Conservation (phyloP, 1,140 invertebrate species). For the Drosophila baimaii region DNA sequence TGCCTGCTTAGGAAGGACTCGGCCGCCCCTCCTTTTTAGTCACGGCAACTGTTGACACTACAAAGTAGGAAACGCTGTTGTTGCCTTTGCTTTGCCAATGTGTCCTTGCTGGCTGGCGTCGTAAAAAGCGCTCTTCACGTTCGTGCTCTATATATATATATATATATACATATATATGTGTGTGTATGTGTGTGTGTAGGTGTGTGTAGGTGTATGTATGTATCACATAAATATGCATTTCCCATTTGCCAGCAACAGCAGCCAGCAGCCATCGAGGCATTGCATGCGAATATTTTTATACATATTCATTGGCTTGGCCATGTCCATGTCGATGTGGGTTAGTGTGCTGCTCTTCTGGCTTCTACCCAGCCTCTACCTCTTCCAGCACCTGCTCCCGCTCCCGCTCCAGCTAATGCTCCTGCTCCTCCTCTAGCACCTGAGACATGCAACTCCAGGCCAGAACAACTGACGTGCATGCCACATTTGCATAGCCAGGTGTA, state of each 20-base stretch:
- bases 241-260: conserved; percentile 44
- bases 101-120: conserved; percentile 55
- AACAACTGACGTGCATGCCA: conserved; percentile 27
- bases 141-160: neutral
- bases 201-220: conserved; percentile 19
- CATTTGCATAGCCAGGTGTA: conserved; percentile 26
- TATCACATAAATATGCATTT: conserved; percentile 74
- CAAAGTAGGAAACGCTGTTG: conserved; percentile 64
- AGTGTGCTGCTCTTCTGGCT: conserved; percentile 36
- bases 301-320: conserved; percentile 65
- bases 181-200: conserved; percentile 7
- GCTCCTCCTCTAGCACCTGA: conserved; percentile 7
- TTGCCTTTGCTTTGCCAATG: conserved; percentile 44
- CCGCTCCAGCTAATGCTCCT: too few species aligned
- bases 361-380: conserved; percentile 11
- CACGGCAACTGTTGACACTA: conserved; percentile 75
- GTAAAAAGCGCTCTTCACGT: conserved; percentile 38
- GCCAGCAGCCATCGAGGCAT: conserved; percentile 23
- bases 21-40: conserved; percentile 5
- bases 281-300: conserved; percentile 71
- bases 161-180: conserved; percentile 4
- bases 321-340: conserved; percentile 60
- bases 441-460: conserved; percentile 5
- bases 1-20: neutral
- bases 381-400: neutral